Conservation (phyloP, 1,140 invertebrate genomes). For the Temnothorax longispinosus region DNA sequence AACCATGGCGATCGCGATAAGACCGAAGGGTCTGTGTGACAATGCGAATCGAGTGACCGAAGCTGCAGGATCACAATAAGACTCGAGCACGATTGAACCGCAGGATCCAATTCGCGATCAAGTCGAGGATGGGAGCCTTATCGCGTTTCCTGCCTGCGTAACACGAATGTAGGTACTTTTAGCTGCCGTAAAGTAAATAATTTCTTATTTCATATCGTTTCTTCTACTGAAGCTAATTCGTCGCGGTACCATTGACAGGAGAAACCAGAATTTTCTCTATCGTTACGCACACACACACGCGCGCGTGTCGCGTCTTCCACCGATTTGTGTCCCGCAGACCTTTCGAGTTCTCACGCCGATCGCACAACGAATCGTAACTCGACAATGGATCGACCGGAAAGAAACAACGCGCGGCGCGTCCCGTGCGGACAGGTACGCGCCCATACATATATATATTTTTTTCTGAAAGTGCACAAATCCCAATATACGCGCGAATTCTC, state of each 20-base stretch:
- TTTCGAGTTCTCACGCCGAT: background rate
- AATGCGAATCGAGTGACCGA: background rate
- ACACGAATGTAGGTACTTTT: background rate
- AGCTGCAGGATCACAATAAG: background rate
- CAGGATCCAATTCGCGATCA: background rate
- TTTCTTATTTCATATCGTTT: background rate
- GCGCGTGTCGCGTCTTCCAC: background rate
- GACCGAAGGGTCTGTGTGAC: background rate
- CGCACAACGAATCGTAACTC: conserved; percentile 23
- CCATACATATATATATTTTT: conserved; percentile 18
- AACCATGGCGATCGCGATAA: background rate
- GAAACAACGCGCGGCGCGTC: background rate
- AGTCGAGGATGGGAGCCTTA: background rate
- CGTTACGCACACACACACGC: background rate
- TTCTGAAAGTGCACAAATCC: conserved; percentile 26
- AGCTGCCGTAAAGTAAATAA: background rate
- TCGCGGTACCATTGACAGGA: background rate
- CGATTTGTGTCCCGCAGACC: conserved; percentile 10
- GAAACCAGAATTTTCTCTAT: conserved; percentile 4
- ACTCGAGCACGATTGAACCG: background rate
- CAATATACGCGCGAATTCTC: conserved; percentile 28
- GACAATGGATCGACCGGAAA: conserved; percentile 32
- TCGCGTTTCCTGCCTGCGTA: background rate
- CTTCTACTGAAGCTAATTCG: background rate
- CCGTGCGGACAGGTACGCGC: background rate